phyloP scores from a whole-genome alignment of 2,797 vertebrate species.

The Brachyalestes nurse region DNA sequence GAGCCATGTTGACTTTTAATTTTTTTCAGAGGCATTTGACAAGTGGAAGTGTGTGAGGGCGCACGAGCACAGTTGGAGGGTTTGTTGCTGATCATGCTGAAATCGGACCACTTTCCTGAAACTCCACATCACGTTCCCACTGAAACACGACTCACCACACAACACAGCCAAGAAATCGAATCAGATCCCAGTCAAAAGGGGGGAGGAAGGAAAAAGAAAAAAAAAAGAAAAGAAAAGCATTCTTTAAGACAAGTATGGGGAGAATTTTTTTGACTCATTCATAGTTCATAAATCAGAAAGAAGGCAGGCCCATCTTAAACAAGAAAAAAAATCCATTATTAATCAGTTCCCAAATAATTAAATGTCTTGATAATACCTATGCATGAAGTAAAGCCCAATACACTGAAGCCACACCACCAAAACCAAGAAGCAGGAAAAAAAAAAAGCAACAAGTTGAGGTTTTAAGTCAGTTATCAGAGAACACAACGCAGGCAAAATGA shows the following conservation, averaged over 20 bases:
- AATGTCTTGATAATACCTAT: conserved; percentile 70
- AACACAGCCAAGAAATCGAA: conserved; percentile 88
- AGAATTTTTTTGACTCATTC: conserved; percentile 76
- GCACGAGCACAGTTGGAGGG: conserved; percentile 87
- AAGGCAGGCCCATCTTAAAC: conserved; percentile 72
- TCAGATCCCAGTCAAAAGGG: conserved; percentile 81
- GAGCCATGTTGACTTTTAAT: conserved; percentile 75
- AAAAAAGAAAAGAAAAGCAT: conserved; percentile 74
- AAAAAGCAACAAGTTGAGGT: conserved; percentile 84
- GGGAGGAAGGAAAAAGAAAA: conserved; percentile 65
- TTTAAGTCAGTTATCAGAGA: conserved; percentile 84
- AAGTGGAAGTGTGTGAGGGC: conserved; percentile 92
- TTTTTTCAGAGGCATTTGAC: conserved; percentile 97
- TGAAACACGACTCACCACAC: conserved; percentile 86
- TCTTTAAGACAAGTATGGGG: conserved; percentile 76
- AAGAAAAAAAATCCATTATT: conserved; percentile 68
- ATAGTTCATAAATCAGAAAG: conserved; percentile 79
- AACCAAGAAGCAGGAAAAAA: conserved; percentile 80
- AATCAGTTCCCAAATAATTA: conserved; percentile 78
- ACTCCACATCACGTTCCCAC: conserved; percentile 87
- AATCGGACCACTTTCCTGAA: conserved; percentile 85
- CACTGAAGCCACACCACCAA: conserved; percentile 77
- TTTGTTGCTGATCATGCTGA: conserved; percentile 86
- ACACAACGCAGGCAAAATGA: conserved; percentile 80
- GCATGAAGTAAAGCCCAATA: conserved; percentile 82